These are phyloP conservation scores for Xanthorhoe designata DNA, from an alignment of 2,888 invertebrate species.

Conservation along the genomic window DNA sequence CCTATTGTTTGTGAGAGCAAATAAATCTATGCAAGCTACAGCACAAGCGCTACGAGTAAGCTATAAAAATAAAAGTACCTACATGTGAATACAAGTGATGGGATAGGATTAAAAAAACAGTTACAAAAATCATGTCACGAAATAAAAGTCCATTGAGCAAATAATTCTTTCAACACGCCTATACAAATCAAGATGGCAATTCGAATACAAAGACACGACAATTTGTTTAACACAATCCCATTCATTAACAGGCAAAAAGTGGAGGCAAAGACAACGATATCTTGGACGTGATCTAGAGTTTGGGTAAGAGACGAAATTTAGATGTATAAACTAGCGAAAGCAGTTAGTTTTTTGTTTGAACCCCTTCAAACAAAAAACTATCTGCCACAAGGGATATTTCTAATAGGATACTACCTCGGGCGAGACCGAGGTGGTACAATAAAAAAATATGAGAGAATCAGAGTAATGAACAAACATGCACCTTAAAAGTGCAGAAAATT, in stretches of 20 bases:
- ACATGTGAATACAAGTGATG: background rate
- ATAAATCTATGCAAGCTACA: no score
- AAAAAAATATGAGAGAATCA: no score
- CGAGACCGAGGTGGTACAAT: no score
- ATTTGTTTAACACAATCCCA: slow-evolving; percentile 32
- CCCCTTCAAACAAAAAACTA: no score
- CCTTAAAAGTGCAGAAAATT: no score
- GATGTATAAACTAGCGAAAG: slow-evolving; percentile 8
- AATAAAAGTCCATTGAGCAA: slow-evolving; percentile 15
- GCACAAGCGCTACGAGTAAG: no score
- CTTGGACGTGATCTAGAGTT: slow-evolving; percentile 23
- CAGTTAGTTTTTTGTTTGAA: no score
- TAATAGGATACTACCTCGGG: no score
- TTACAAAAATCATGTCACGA: slow-evolving; percentile 12
- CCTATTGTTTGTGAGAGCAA: no score
- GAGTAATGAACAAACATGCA: no score
- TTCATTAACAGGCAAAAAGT: slow-evolving; percentile 33
- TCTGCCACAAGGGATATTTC: no score
- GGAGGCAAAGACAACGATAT: slow-evolving; percentile 19
- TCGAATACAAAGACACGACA: slow-evolving; percentile 29
- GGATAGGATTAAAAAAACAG: slow-evolving; percentile 4
- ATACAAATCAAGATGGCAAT: slow-evolving; percentile 24
- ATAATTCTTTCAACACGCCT: slow-evolving; percentile 30
- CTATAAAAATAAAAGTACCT: background rate
- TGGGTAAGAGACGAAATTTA: slow-evolving; percentile 10